Evolutionary conservation across 2,797 vertebrate genomes (phyloP).

Genomic region (Cetoscarus ocellatus): DNA sequence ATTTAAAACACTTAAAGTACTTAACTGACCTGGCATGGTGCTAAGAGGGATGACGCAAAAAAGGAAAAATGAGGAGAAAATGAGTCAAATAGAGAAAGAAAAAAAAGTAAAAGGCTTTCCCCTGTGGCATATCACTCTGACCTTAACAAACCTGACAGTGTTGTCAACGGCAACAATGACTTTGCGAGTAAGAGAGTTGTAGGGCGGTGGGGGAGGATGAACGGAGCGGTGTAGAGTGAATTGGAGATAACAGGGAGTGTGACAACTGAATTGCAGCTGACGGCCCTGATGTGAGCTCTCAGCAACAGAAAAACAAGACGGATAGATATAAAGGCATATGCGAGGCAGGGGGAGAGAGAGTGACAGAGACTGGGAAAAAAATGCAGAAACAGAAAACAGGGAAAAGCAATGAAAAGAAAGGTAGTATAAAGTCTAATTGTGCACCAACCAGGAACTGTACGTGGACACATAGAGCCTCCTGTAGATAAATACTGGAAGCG

Average conservation of each 20-base stretch:
- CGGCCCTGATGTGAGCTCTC: constrained; percentile 67
- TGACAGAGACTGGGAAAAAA: constrained; percentile 28
- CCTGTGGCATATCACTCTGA: constrained; percentile 48
- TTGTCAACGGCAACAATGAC: constrained; percentile 69
- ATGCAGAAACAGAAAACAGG: background rate
- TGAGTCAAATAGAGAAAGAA: background rate
- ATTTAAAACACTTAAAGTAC: background rate
- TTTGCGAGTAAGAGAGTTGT: constrained; percentile 61
- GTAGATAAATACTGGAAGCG: too few relatives aligned
- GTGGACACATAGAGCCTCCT: too few relatives aligned
- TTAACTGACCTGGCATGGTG: background rate
- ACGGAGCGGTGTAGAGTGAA: constrained; percentile 69
- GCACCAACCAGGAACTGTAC: too few relatives aligned
- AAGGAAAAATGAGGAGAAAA: background rate
- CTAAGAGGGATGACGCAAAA: constrained; percentile 15
- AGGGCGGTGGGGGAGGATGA: constrained; percentile 60
- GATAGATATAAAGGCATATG: constrained; percentile 51
- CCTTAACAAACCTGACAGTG: constrained; percentile 62
- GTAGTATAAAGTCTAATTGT: too few relatives aligned
- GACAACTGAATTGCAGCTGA: constrained; percentile 80
- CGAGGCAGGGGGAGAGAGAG: constrained; percentile 41
- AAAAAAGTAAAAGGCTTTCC: constrained; percentile 11
- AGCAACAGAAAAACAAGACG: constrained; percentile 63
- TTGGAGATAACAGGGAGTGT: constrained; percentile 76
- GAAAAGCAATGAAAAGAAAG: background rate